Conservation (phyloP, 2,113 vertebrate genomes). For the Oreochromis tanganicae region DNA sequence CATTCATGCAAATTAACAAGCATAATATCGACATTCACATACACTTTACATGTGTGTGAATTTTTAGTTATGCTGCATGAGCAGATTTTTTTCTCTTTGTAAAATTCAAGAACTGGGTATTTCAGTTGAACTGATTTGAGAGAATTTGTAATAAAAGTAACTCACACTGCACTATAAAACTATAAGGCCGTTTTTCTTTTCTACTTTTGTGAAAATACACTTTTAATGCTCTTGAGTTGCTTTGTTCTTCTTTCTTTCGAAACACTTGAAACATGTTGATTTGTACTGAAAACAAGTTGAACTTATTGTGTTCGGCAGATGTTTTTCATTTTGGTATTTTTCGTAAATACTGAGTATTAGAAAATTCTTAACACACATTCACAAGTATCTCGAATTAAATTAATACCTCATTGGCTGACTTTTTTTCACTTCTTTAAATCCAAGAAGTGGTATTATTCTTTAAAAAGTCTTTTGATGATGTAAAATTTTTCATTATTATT, state of each 20-base stretch:
- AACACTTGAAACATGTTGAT: background rate
- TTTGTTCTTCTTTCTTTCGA: background rate
- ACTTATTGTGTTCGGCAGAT: background rate
- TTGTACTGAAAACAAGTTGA: background rate
- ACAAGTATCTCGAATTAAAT: background rate
- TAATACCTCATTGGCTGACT: background rate
- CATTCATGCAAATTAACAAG: background rate
- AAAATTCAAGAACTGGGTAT: background rate
- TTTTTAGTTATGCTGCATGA: background rate
- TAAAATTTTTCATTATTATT: background rate
- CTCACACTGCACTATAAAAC: background rate
- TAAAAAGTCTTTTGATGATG: background rate
- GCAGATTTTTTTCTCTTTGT: background rate
- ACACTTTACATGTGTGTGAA: background rate
- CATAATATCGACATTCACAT: background rate
- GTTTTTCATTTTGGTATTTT: background rate
- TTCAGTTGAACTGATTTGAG: background rate
- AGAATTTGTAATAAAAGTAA: background rate
- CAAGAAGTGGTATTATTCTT: background rate
- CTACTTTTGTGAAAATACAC: background rate
- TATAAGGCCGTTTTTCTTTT: background rate
- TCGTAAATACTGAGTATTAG: background rate
- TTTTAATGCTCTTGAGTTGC: background rate
- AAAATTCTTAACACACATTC: background rate
- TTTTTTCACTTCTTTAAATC: background rate